These are phyloP conservation scores for Sisyra nigra DNA, from an alignment of 2,888 invertebrate species.

Conservation along the genomic window DNA sequence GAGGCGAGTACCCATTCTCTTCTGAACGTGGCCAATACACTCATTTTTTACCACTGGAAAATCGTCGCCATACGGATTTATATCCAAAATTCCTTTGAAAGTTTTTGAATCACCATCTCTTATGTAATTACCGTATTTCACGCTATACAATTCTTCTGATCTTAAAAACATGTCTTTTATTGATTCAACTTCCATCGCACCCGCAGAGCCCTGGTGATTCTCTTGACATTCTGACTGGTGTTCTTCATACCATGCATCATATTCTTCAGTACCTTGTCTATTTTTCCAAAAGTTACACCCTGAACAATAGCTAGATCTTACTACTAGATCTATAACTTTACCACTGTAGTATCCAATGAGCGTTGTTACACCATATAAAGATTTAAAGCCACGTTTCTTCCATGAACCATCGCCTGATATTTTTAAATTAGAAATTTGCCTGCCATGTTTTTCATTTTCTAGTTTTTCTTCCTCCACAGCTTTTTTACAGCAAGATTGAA, in stretches of 20 bases:
- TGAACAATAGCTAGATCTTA: slow-evolving; percentile 12
- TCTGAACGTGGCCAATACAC: slow-evolving; percentile 5
- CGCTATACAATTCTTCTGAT: slow-evolving; percentile 10
- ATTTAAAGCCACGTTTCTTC: slow-evolving; percentile 15
- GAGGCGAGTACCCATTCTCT: slow-evolving; percentile 7
- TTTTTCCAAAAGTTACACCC: slow-evolving; percentile 11
- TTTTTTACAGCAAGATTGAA: slow-evolving; percentile 6
- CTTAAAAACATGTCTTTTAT: slow-evolving; percentile 13
- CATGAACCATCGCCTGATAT: slow-evolving; percentile 16
- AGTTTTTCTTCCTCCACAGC: slow-evolving; percentile 9
- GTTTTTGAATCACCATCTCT: slow-evolving; percentile 13
- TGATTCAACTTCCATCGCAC: slow-evolving; percentile 15
- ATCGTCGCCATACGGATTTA: slow-evolving; percentile 9
- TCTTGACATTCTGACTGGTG: slow-evolving; percentile 9
- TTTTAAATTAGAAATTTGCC: slow-evolving; percentile 12
- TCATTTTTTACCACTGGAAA: slow-evolving; percentile 1
- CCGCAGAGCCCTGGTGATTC: slow-evolving; percentile 13
- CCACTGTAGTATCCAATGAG: slow-evolving; percentile 12
- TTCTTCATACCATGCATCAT: slow-evolving; percentile 10
- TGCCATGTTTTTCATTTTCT: background rate
- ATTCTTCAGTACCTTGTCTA: slow-evolving; percentile 10
- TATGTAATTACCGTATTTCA: slow-evolving; percentile 12
- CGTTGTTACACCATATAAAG: slow-evolving; percentile 14
- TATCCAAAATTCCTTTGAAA: slow-evolving; percentile 11
- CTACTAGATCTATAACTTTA: slow-evolving; percentile 13